phyloP scores from a whole-genome alignment of 2,888 invertebrate genomes.

The Oithona nana region DNA sequence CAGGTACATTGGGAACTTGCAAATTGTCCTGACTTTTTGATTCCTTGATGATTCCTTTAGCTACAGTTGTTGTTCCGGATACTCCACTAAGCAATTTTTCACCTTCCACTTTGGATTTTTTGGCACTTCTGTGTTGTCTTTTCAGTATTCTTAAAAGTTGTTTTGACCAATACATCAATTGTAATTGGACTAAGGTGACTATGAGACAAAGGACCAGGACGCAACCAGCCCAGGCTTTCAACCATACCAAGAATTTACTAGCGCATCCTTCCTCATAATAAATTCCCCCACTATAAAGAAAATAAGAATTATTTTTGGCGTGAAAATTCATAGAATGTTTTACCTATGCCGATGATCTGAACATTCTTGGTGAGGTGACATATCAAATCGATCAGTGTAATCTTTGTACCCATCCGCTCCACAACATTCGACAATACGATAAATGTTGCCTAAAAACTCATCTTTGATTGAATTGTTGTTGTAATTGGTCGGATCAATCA shows the following conservation, averaged over 20 bases:
- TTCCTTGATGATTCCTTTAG: not conserved
- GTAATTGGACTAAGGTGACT: not conserved
- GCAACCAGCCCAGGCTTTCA: conserved; percentile 4
- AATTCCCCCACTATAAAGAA: too few relatives aligned
- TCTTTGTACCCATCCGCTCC: not conserved
- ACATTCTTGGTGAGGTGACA: not conserved
- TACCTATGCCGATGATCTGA: not conserved
- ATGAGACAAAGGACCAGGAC: not conserved
- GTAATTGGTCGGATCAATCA: not conserved
- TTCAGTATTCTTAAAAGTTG: not conserved
- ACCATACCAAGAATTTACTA: not conserved
- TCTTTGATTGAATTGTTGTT: not conserved
- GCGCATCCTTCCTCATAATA: not conserved
- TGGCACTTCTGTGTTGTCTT: not conserved
- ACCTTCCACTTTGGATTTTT: not conserved
- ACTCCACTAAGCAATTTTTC: not conserved
- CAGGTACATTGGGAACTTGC: too few relatives aligned
- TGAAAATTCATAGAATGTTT: too few relatives aligned
- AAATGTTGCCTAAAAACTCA: not conserved
- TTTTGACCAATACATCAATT: not conserved
- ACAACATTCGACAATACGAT: conserved; percentile 1
- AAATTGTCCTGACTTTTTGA: not conserved
- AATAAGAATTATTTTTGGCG: too few relatives aligned
- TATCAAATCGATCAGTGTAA: not conserved
- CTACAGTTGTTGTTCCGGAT: not conserved